Percentiles rank a stretch among this genome's conserved stretches.
Evolutionary conservation across 2,113 vertebrate species (phyloP).

Genomic region (Neogobius melanostomus): DNA sequence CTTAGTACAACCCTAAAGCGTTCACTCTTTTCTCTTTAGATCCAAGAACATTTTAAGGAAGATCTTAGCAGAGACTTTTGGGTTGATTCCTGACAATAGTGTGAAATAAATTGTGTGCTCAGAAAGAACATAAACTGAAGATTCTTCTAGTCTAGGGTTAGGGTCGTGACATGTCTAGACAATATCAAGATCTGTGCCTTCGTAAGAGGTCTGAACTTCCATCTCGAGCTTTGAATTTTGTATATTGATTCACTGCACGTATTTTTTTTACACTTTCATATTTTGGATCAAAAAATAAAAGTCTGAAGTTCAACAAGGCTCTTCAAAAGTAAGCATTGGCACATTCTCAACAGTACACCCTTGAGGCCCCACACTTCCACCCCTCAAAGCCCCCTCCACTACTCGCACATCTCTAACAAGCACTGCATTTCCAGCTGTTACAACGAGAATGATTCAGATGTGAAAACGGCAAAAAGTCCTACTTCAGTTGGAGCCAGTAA

Average conservation of each 20-base stretch:
- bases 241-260: no score
- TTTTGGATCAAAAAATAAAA: slow-evolving; percentile 46
- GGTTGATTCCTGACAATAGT: no score
- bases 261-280: not conserved
- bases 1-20: no score
- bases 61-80: no score
- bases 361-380: slow-evolving; percentile 34
- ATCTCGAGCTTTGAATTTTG: no score
- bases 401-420: slow-evolving; percentile 32
- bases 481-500: slow-evolving; percentile 54
- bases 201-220: not conserved
- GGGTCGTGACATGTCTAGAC: no score
- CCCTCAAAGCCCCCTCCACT: slow-evolving; percentile 39
- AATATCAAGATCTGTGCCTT: not conserved
- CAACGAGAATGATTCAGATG: slow-evolving; percentile 58
- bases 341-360: slow-evolving; percentile 36
- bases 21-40: no score
- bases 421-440: slow-evolving; percentile 68
- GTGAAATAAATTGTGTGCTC: no score
- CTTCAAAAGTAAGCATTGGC: slow-evolving; percentile 21
- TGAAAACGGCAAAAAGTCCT: slow-evolving; percentile 64
- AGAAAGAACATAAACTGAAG: no score
- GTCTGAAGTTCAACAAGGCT: slow-evolving; percentile 40
- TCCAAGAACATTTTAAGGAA: no score
- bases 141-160: no score